phyloP scores from a whole-genome alignment of 2,797 vertebrate species.

The Esox masquinongy region DNA sequence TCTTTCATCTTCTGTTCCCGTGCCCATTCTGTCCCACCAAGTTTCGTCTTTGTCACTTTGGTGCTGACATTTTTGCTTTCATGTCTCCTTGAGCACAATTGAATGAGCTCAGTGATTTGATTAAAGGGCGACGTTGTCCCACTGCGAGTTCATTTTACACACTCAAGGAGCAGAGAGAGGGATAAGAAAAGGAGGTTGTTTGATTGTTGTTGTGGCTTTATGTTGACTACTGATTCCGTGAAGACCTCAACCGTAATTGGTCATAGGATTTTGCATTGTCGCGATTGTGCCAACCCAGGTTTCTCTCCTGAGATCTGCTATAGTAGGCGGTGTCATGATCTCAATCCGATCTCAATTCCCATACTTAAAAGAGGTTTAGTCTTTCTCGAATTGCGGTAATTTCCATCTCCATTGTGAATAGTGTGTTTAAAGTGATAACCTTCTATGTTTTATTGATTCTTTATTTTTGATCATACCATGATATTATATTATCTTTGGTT shows the following conservation, averaged over 20 bases:
- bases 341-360: too few relatives aligned
- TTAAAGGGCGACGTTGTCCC: conserved; percentile 23
- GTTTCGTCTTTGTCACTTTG: conserved; percentile 19
- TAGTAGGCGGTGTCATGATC: too few relatives aligned
- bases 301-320: conserved; percentile 4
- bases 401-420: too few relatives aligned
- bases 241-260: conserved; percentile 42
- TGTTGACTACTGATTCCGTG: conserved; percentile 49
- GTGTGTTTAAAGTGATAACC: too few relatives aligned
- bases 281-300: neutral
- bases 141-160: conserved; percentile 16
- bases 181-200: neutral
- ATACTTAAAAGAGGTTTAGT: too few relatives aligned
- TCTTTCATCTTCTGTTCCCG: neutral
- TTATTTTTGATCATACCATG: too few relatives aligned
- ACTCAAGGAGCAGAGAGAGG: neutral
- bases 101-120: conserved; percentile 24
- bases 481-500: too few relatives aligned
- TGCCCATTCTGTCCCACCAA: conserved; percentile 13
- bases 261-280: conserved; percentile 44
- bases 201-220: conserved; percentile 18
- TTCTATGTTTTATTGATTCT: too few relatives aligned
- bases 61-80: conserved; percentile 3
- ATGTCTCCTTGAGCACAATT: conserved; percentile 9
- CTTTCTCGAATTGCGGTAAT: too few relatives aligned